Conservation (phyloP, 92 coral and sea anemone species). For the Metridium senile region DNA sequence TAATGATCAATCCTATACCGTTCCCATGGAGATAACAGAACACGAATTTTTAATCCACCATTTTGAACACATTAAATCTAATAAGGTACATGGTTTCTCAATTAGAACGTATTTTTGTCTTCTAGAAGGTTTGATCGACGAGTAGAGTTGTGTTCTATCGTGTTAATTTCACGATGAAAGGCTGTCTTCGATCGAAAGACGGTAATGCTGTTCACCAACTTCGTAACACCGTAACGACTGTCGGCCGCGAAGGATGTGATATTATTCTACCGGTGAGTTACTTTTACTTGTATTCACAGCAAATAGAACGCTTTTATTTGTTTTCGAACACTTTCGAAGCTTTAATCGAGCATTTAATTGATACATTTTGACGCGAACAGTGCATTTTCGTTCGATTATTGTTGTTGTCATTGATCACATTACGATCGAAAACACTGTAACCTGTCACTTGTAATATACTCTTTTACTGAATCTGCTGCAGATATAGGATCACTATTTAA, state of each 20-base stretch:
- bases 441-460: too few species aligned
- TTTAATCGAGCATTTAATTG: background rate
- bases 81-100: constrained; percentile 14
- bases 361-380: background rate
- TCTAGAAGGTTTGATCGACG: constrained; percentile 2
- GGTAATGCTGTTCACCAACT: constrained; percentile 63
- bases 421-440: too few species aligned
- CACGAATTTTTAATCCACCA: constrained; percentile 45
- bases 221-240: constrained; percentile 51
- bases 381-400: background rate
- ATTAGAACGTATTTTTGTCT: constrained; percentile 22
- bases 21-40: constrained; percentile 45
- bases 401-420: too few species aligned
- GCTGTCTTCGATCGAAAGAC: constrained; percentile 63
- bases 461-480: too few species aligned
- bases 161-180: constrained; percentile 54
- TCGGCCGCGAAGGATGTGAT: constrained; percentile 78
- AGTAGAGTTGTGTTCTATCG: background rate
- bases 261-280: constrained; percentile 55
- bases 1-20: constrained; percentile 19
- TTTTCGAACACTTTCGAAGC: background rate
- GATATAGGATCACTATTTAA: too few species aligned
- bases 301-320: background rate
- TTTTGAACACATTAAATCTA: constrained; percentile 22
- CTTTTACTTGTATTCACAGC: background rate